phyloP scores from a whole-genome alignment of 2,797 vertebrate species.

The Catharus ustulatus region DNA sequence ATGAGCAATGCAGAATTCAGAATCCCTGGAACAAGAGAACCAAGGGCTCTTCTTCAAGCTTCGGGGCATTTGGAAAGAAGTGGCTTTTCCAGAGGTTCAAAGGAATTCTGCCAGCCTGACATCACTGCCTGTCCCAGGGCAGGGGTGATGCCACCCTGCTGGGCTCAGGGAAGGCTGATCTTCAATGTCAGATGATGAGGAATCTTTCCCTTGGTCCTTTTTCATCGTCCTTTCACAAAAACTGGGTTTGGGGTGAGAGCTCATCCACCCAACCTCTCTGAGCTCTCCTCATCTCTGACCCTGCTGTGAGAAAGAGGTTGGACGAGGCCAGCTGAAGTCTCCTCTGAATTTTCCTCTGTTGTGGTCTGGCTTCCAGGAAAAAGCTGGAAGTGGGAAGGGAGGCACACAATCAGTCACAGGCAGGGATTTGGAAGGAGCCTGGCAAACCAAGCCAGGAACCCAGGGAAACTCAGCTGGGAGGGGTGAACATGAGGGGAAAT shows the following conservation, averaged over 20 bases:
- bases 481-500: accelerated
- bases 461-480: not conserved
- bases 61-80: not conserved
- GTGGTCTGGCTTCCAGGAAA: not conserved
- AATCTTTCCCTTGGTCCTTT: not conserved
- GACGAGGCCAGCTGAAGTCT: not conserved
- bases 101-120: not conserved
- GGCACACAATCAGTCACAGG: accelerated
- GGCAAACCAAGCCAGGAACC: not conserved
- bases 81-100: not conserved
- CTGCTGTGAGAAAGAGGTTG: not conserved
- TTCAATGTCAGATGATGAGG: not conserved
- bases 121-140: not conserved
- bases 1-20: not conserved
- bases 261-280: not conserved
- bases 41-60: not conserved
- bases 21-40: not conserved
- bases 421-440: not conserved
- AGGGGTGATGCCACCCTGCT: not conserved
- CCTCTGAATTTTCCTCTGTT: not conserved
- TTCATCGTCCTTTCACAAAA: not conserved
- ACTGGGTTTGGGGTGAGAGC: accelerated
- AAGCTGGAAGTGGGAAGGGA: not conserved
- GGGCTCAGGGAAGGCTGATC: too few relatives aligned
- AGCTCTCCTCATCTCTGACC: not conserved